Percentiles rank a stretch among this genome's conserved stretches.
These are phyloP conservation scores for Callipepla californica DNA, from an alignment of 2,113 vertebrate genomes.

Conservation along the genomic window DNA sequence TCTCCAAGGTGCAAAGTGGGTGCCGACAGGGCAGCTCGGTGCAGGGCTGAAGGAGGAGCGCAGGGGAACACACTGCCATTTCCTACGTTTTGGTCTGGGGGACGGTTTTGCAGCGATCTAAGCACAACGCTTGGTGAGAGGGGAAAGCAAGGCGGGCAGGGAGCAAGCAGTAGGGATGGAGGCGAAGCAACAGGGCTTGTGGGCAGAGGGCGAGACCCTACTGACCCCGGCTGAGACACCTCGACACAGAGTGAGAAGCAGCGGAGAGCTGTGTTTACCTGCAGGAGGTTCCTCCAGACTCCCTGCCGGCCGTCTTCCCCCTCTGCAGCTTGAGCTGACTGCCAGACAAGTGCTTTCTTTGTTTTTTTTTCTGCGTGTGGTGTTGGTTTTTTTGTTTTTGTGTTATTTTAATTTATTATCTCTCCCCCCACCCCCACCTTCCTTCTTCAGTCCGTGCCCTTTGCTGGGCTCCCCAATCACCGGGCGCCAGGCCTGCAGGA, in stretches of 20 bases:
- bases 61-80: rapidly evolving
- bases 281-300: not conserved
- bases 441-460: not conserved
- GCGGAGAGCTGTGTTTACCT: slow-evolving; percentile 36
- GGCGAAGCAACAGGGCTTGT: not conserved
- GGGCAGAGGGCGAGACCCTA: not conserved
- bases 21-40: not conserved
- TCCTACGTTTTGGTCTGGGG: rapidly evolving
- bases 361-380: not conserved
- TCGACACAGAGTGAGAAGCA: not conserved
- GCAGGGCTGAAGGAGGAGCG: not conserved
- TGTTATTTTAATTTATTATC: not conserved
- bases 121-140: too few relatives aligned
- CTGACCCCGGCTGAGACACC: rapidly evolving
- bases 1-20: not conserved
- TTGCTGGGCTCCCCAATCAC: not conserved
- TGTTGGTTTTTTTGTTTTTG: not conserved
- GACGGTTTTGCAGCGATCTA: not conserved
- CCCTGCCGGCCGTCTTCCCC: not conserved
- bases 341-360: not conserved
- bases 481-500: not conserved
- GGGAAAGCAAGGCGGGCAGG: not conserved
- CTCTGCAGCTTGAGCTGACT: not conserved
- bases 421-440: not conserved
- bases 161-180: not conserved